Evolutionary conservation across 2,888 invertebrate genomes (phyloP).

Genomic region (Oscheius sp.): DNA sequence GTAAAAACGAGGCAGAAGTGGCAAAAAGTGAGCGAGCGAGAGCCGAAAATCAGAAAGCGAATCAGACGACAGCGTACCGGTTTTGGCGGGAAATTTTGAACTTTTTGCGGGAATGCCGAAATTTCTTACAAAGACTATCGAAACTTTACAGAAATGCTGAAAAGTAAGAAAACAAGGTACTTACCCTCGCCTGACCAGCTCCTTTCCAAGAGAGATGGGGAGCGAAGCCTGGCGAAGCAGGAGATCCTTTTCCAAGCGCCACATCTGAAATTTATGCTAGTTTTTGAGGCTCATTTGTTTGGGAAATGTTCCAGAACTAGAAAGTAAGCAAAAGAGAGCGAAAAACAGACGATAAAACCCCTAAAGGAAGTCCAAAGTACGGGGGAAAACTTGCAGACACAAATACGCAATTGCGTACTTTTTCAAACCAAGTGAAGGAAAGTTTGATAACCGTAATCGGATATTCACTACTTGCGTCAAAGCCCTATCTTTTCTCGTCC

Average conservation of each 20-base stretch:
- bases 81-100: too few relatives aligned
- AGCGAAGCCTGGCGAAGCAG: constrained; percentile 16
- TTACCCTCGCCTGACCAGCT: constrained; percentile 13
- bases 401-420: too few relatives aligned
- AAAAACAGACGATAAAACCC: background rate
- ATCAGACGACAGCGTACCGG: too few relatives aligned
- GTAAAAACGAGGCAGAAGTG: background rate
- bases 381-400: background rate
- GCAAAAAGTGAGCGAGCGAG: background rate
- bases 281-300: too few relatives aligned
- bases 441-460: too few relatives aligned
- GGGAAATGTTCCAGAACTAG: background rate
- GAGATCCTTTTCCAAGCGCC: constrained; percentile 25
- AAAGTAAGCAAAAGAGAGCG: background rate
- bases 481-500: too few relatives aligned
- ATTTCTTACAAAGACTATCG: background rate
- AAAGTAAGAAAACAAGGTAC: background rate
- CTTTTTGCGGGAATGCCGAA: background rate
- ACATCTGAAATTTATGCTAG: constrained; percentile 13
- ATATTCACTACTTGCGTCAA: too few relatives aligned
- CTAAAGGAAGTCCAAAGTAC: constrained; percentile 28
- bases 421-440: too few relatives aligned
- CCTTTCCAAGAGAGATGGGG: constrained; percentile 18
- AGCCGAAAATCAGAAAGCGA: too few relatives aligned
- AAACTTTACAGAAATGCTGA: background rate